Percentiles rank a stretch among this genome's conserved stretches.
Conservation (phyloP, 2,113 vertebrate species). For the Lamprotornis superbus region DNA sequence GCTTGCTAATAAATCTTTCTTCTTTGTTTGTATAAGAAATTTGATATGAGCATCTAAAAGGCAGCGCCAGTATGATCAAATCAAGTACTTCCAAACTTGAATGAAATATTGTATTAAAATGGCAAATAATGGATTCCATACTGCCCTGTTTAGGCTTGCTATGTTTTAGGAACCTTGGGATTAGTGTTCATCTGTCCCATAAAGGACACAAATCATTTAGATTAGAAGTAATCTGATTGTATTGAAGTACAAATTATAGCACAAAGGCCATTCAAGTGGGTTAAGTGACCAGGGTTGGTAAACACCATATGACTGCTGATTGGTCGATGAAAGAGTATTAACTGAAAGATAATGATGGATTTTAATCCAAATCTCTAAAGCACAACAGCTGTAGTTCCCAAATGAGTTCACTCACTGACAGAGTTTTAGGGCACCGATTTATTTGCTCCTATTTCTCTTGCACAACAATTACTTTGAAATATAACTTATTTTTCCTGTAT, state of each 20-base stretch:
- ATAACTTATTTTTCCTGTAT: neutral
- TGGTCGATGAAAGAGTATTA: constrained; percentile 82
- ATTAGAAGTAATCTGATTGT: constrained; percentile 86
- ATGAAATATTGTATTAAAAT: constrained; percentile 4
- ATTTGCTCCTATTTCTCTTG: constrained; percentile 34
- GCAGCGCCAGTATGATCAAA: neutral
- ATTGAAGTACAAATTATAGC: constrained; percentile 78
- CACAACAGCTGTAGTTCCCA: constrained; percentile 75
- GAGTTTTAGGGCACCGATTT: constrained; percentile 27
- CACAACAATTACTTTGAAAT: constrained; percentile 32
- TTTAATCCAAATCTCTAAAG: constrained; percentile 82
- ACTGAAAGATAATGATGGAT: constrained; percentile 80
- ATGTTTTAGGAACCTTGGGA: constrained; percentile 66
- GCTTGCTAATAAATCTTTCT: neutral
- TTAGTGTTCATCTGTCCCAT: constrained; percentile 79
- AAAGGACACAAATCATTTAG: constrained; percentile 81
- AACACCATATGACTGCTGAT: constrained; percentile 80
- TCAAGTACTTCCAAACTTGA: neutral
- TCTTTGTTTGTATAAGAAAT: neutral
- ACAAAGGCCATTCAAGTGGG: constrained; percentile 79
- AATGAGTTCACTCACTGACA: constrained; percentile 65
- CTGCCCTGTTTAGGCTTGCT: neutral
- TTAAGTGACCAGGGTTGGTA: constrained; percentile 77
- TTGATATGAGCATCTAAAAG: neutral
- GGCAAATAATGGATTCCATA: neutral